Evolutionary conservation across 2,113 vertebrate species (phyloP).

Genomic region (Emydura subglobosa): DNA sequence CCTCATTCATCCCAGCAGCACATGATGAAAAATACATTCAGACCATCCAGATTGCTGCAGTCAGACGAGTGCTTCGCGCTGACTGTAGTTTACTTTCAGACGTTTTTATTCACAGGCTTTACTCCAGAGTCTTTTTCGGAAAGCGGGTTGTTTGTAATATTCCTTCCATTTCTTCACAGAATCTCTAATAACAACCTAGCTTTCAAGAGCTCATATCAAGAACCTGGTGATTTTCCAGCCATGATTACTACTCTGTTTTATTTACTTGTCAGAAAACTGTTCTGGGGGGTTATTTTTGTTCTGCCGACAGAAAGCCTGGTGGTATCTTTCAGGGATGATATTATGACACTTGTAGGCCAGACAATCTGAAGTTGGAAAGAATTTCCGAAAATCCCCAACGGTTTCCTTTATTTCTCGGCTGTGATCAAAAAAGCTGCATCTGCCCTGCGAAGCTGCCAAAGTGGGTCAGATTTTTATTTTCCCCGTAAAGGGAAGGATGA

Average conservation of each 20-base stretch:
- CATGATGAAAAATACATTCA: slow-evolving; percentile 27
- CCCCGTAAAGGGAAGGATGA: slow-evolving; percentile 72
- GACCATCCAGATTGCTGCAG: slow-evolving; percentile 1
- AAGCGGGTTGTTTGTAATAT: not conserved
- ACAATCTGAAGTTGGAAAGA: slow-evolving; percentile 77
- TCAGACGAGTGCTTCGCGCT: rapidly evolving
- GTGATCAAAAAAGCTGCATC: slow-evolving; percentile 81
- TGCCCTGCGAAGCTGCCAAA: slow-evolving; percentile 78
- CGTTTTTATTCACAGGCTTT: not conserved
- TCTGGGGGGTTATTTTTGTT: slow-evolving; percentile 70
- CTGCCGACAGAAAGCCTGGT: slow-evolving; percentile 71
- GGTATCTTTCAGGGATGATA: slow-evolving; percentile 77
- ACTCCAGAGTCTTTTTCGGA: slow-evolving; percentile 29
- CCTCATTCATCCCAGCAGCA: not conserved
- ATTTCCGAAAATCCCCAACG: slow-evolving; percentile 77
- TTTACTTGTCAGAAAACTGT: slow-evolving; percentile 60
- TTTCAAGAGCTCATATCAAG: slow-evolving; percentile 51
- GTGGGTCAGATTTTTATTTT: slow-evolving; percentile 81
- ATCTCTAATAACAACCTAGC: slow-evolving; percentile 59
- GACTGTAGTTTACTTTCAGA: slow-evolving; percentile 34
- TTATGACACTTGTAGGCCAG: slow-evolving; percentile 75
- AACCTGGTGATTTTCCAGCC: slow-evolving; percentile 66
- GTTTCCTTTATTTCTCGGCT: slow-evolving; percentile 77
- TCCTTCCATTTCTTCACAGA: slow-evolving; percentile 37
- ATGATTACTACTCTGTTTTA: slow-evolving; percentile 59